These are phyloP conservation scores for Myzus persicae DNA, from an alignment of 1,140 invertebrate genomes.

Conservation along the genomic window DNA sequence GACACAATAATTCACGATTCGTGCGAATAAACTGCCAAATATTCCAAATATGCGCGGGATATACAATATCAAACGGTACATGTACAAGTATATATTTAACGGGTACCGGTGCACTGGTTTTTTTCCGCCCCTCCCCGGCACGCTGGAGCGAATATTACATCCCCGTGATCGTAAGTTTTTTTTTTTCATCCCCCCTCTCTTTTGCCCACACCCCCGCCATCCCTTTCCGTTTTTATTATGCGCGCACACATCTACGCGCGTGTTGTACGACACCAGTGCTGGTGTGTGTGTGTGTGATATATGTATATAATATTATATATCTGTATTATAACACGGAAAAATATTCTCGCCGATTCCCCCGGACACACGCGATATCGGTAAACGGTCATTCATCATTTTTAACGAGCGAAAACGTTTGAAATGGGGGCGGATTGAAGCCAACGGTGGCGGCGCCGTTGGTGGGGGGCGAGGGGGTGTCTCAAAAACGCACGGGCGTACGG, in stretches of 20 bases:
- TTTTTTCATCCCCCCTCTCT: not conserved
- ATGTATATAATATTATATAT: not conserved
- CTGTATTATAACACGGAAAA: not conserved
- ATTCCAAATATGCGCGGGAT: not conserved
- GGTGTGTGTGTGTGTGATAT: not conserved
- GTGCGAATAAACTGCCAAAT: not conserved
- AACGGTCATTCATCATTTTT: conserved; percentile 37
- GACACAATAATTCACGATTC: not conserved
- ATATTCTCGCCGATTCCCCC: not conserved
- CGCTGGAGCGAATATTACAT: not conserved
- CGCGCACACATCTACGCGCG: too few relatives aligned
- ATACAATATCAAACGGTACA: not conserved
- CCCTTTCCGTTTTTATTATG: not conserved
- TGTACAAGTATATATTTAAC: not conserved
- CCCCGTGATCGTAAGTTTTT: not conserved
- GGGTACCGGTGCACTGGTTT: not conserved
- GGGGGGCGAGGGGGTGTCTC: not conserved
- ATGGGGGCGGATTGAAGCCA: not conserved
- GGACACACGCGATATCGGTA: conserved; percentile 11
- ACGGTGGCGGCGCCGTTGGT: not conserved
- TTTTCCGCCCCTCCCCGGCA: not conserved
- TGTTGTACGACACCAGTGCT: not conserved
- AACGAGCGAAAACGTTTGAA: not conserved
- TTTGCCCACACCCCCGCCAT: too few relatives aligned
- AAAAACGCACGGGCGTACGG: conserved; percentile 11